Evolutionary conservation across 2,888 invertebrate genomes (phyloP), one percentile per base, ranked within the genome.

Genomic region (Amblyjoppa proteus): DNA sequence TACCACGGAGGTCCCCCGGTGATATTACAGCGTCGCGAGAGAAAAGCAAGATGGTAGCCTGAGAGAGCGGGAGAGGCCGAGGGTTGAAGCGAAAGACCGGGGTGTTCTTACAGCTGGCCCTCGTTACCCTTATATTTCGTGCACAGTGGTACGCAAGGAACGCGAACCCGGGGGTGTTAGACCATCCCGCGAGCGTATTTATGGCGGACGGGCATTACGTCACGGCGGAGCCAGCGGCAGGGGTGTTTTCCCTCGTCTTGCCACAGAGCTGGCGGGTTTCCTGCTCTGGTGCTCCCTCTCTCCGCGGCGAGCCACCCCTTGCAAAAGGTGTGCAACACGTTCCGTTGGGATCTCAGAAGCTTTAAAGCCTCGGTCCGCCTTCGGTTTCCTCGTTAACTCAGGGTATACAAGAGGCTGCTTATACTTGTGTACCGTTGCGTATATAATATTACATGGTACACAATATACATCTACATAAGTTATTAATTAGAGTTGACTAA

Each of bases 401-500:
- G 69, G 71, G 81, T 71, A 71, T 73, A 78, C 68, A 73, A 53
- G 77, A 78, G 31, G 71, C 69, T 69, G 58, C 77, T 71, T 77
- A 73, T 84, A 66, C 73, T 68, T 56, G 69, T 45, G 51, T 69
- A 58, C 34, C 28, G 58, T n/a, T 68, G 68, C 73, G 53, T 81
- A 68, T 81, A 77, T 68, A 70, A 81, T 85, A 81, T 85, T 74
- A 77, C 77, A 83, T 38, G 38, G 9, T 34, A 41, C 20, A 76
- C 20, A 76, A 70, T 58, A 73, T 74, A 80, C 66, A 83, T 87
- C 81, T 89, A 88, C 91, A 91, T 93, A 92, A 93, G 91, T 93
- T 93, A 93, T 93, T 93, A 93, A 93, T 94, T 93, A 93, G 90
- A 89, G 90, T 91, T 92, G 92, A 93, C 92, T 94, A 93, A 94